phyloP scores from a whole-genome alignment of 2,797 vertebrate genomes.

The Mormyrus hasselquistii region DNA sequence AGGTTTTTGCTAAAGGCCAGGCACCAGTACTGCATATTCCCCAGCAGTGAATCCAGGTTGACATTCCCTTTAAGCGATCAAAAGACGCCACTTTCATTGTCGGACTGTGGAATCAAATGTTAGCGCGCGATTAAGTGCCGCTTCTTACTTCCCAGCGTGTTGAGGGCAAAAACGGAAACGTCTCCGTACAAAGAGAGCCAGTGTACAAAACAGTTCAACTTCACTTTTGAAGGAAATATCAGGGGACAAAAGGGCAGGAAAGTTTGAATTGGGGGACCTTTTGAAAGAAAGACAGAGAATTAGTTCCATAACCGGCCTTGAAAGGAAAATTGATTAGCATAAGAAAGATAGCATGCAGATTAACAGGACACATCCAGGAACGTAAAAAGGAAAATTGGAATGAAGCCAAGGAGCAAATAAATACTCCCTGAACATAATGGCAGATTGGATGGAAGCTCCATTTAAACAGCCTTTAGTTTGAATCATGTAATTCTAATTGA shows the following conservation, averaged over 20 bases:
- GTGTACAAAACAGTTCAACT: conserved; percentile 77
- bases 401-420: conserved; percentile 50
- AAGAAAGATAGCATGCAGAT: conserved; percentile 72
- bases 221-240: conserved; percentile 79
- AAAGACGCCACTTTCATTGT: background rate
- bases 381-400: conserved; percentile 65
- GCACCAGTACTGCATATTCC: background rate
- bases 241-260: conserved; percentile 76
- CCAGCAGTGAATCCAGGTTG: background rate
- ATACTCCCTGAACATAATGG: background rate
- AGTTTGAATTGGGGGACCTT: conserved; percentile 70
- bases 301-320: conserved; percentile 57
- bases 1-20: background rate
- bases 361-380: conserved; percentile 74
- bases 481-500: conserved; percentile 4
- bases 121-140: background rate
- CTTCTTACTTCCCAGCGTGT: background rate
- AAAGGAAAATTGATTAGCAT: conserved; percentile 75
- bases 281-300: conserved; percentile 69
- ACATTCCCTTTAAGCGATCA: background rate
- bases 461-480: conserved; percentile 11
- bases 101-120: background rate
- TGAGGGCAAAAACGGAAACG: background rate
- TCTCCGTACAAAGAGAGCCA: conserved; percentile 63
- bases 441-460: background rate